A percentile compares a stretch with the other conserved stretches of the same genome.
These are phyloP conservation scores for Brienomyrus longianalis DNA, from an alignment of 2,113 vertebrate genomes.

Conservation along the genomic window DNA sequence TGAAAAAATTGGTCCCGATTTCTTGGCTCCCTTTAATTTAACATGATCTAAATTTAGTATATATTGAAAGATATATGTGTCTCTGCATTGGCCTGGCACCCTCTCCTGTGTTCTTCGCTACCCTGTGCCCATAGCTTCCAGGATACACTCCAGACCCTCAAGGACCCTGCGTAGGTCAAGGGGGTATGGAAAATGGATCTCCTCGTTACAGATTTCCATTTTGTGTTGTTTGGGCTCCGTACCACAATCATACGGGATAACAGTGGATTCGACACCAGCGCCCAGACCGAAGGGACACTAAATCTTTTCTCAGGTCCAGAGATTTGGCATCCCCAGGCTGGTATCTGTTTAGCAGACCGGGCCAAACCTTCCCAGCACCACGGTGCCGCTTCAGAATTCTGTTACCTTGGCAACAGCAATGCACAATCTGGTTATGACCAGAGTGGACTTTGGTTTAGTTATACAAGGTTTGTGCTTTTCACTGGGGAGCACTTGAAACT, in stretches of 20 bases:
- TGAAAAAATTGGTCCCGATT: not conserved
- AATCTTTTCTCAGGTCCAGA: not conserved
- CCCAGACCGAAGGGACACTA: not conserved
- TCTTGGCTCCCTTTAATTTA: not conserved
- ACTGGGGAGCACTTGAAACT: not conserved
- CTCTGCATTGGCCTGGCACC: not conserved
- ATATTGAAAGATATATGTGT: not conserved
- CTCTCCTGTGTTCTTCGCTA: not conserved
- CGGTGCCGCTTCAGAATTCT: not conserved
- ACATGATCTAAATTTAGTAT: not conserved
- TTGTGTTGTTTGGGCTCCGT: not conserved
- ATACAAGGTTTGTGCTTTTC: not conserved
- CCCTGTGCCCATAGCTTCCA: not conserved
- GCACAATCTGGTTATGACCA: not conserved
- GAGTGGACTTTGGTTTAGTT: not conserved
- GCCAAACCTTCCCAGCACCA: not conserved
- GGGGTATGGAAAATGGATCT: not conserved
- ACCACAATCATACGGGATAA: not conserved
- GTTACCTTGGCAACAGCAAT: not conserved
- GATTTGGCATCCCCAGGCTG: not conserved
- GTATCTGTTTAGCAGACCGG: not conserved
- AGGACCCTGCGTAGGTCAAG: not conserved
- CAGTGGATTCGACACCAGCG: not conserved
- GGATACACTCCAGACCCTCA: not conserved
- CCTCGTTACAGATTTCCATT: not conserved